Base-by-base conservation (phyloP, 2,797 vertebrate genomes). In the Enteromius fasciolatus region DNA sequence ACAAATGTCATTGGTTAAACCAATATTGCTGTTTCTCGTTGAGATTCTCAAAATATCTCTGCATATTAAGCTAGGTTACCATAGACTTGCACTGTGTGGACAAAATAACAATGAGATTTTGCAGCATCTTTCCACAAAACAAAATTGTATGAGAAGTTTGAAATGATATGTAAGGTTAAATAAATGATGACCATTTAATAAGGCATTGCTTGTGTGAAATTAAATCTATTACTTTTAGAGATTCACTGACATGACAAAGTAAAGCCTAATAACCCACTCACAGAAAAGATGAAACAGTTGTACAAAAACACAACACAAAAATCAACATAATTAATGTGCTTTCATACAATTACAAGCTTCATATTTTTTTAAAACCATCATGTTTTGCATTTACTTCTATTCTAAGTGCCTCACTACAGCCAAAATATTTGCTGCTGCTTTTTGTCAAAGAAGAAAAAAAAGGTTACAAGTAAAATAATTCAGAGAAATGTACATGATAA, bases 11-110 rank as follows among this genome's bases (percentile, higher is more conserved):
- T 66, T 66, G 8, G 63, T 66, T 66, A 20, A 66, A 66, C 8
- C 31, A 11, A 17, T 3, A 31, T 36, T 66, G 8, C 31, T 11
- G 9, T 66, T 31, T 10, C 28, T 33, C 28, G 17, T 64, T 64
- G 3, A 1, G 31, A 10, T 64, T 33, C 14, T 33, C 31, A 33
- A 18, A 64, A 64, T 28, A 33, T 31, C 28, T 31, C 28, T 39
- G 20, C 31, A 75, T 75, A 75, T 75, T 75, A 75, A 36, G n/a
- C 4, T 41, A 41, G 20, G 20, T 4, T 63, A 63, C 25, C 57
- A 61, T 2, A 2, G 57, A 61, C 57, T 61, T 61, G 6, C 11
- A 25, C 4, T 12, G 11, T 11, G 23, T 59, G 57, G 11, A 59
- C 23, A 59, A 25, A 59, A 61, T 61, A 61, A 61, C 12, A 61